A percentile compares a stretch with the other conserved stretches of the same genome.
These are phyloP conservation scores for Anolis apletophallus DNA, from an alignment of 2,797 vertebrate genomes.

Conservation along the genomic window DNA sequence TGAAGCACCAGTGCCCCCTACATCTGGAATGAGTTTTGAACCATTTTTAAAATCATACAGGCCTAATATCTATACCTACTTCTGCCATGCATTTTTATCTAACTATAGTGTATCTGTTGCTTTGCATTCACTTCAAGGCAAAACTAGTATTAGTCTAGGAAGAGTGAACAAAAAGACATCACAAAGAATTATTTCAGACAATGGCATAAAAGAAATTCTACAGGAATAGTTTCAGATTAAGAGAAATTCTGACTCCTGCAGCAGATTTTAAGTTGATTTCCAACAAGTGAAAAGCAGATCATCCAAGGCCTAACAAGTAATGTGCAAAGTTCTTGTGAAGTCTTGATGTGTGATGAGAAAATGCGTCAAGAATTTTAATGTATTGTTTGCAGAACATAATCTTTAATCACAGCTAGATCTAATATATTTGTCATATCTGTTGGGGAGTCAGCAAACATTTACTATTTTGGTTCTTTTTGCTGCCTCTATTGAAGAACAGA, in stretches of 20 bases:
- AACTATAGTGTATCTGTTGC: conserved; percentile 44
- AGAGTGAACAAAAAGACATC: conserved; percentile 56
- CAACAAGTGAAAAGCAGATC: conserved; percentile 61
- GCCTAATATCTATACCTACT: conserved; percentile 34
- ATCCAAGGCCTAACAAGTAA: conserved; percentile 11
- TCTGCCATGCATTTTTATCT: conserved; percentile 45
- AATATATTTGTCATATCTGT: neutral
- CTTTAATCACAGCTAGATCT: conserved; percentile 9
- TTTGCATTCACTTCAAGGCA: conserved; percentile 56
- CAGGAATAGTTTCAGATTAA: conserved; percentile 62
- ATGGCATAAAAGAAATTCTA: conserved; percentile 59
- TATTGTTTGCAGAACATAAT: neutral
- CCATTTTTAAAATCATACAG: too few species aligned
- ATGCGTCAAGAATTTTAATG: neutral
- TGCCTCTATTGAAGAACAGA: neutral
- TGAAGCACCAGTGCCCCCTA: too few species aligned
- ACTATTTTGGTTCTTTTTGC: conserved; percentile 4
- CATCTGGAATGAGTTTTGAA: too few species aligned
- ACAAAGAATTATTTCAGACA: conserved; percentile 66
- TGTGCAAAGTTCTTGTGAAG: neutral
- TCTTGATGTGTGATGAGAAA: conserved; percentile 8
- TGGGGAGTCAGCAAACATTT: conserved; percentile 6
- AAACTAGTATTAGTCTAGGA: conserved; percentile 53
- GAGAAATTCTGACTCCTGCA: conserved; percentile 56
- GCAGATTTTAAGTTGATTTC: conserved; percentile 59